These are phyloP conservation scores for Takifugu rubripes DNA, from an alignment of 2,797 vertebrate genomes.

Conservation along the genomic window DNA sequence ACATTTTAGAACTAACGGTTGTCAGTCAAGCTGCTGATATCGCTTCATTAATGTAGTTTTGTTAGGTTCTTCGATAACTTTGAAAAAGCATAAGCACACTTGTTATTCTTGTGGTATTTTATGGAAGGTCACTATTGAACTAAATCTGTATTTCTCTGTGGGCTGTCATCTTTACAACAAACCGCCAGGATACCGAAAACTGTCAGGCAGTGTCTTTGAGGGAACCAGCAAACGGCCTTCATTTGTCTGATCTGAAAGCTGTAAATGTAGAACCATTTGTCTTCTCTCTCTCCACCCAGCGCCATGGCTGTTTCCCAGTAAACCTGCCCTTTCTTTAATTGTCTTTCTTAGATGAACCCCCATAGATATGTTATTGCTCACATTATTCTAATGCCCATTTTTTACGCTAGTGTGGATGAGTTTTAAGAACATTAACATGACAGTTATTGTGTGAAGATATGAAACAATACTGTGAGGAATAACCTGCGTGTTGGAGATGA, in stretches of 20 bases:
- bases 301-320: conserved; percentile 52
- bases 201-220: conserved; percentile 1
- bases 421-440: neutral
- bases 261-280: conserved; percentile 1
- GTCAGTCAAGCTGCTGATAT: neutral
- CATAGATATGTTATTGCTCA: too few relatives aligned
- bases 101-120: too few relatives aligned
- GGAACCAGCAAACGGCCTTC: neutral
- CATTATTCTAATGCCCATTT: too few relatives aligned
- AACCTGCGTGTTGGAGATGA: neutral
- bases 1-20: neutral
- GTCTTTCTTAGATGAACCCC: conserved; percentile 30
- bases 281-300: conserved; percentile 7
- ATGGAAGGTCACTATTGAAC: too few relatives aligned
- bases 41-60: neutral
- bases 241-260: conserved; percentile 15
- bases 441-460: neutral
- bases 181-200: neutral
- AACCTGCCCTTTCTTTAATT: conserved; percentile 41
- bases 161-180: too few relatives aligned
- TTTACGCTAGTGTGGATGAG: neutral
- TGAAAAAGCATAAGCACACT: too few relatives aligned
- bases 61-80: neutral
- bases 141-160: too few relatives aligned
- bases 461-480: neutral